Conservation (phyloP, 1,140 invertebrate species). For the Drosophila mauritiana region DNA sequence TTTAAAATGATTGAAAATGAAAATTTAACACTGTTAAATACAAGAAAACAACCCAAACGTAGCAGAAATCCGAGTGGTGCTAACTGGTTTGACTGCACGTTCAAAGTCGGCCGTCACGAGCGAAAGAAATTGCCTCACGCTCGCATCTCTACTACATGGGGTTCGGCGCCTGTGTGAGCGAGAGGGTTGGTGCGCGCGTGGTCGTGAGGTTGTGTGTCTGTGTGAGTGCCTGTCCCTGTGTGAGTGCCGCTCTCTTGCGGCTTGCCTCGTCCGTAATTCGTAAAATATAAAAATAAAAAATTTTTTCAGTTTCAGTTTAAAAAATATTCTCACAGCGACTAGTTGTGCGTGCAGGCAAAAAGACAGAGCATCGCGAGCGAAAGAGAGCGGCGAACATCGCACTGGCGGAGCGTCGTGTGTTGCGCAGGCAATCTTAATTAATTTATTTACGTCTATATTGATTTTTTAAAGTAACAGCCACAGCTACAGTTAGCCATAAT, state of each 20-base stretch:
- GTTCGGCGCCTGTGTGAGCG: conserved; percentile 17
- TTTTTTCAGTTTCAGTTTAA: conserved; percentile 50
- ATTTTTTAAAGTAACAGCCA: conserved; percentile 63
- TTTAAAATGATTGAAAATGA: background rate
- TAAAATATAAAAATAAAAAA: conserved; percentile 65
- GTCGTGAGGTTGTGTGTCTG: background rate
- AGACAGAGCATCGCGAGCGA: conserved; percentile 22
- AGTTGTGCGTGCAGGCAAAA: conserved; percentile 43
- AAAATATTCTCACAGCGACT: conserved; percentile 53
- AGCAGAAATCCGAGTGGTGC: background rate
- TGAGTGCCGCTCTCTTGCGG: conserved; percentile 37
- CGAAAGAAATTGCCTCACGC: conserved; percentile 17
- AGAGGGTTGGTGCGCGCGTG: conserved; percentile 23
- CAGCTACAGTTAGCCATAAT: conserved; percentile 32
- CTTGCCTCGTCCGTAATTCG: conserved; percentile 48
- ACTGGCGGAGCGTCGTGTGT: conserved; percentile 13
- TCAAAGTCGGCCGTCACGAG: background rate
- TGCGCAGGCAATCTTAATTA: conserved; percentile 64
- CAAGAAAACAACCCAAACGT: background rate
- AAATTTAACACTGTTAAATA: background rate
- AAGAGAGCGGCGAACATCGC: conserved; percentile 22
- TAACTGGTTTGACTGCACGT: background rate
- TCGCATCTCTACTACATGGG: conserved; percentile 41
- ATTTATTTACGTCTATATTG: conserved; percentile 64
- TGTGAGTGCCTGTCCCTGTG: background rate